Conservation (phyloP, 2,888 invertebrate species). For the Hyposoter dolosus region DNA sequence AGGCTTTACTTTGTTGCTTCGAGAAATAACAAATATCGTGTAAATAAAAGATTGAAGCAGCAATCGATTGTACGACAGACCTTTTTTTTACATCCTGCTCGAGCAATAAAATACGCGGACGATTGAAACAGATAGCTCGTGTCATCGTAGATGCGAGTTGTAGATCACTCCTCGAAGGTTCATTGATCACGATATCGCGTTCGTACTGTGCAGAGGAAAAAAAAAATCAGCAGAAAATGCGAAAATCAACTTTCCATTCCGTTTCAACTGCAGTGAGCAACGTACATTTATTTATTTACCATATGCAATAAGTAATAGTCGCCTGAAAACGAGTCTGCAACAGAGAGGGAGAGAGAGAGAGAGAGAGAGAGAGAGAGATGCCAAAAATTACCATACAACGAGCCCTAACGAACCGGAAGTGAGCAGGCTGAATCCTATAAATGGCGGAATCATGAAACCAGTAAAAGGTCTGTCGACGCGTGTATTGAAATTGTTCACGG, state of each 20-base stretch:
- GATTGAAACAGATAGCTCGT: conserved; percentile 49
- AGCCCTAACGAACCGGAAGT: conserved; percentile 51
- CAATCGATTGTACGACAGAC: conserved; percentile 15
- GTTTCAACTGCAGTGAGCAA: background rate
- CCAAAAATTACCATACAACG: conserved; percentile 41
- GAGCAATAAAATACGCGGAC: conserved; percentile 9
- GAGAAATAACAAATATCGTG: conserved; percentile 14
- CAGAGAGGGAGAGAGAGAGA: background rate
- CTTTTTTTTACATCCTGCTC: conserved; percentile 5
- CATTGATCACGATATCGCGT: conserved; percentile 44
- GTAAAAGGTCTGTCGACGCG: conserved; percentile 18
- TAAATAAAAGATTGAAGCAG: conserved; percentile 4
- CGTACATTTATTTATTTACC: background rate
- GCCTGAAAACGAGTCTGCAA: conserved; percentile 16
- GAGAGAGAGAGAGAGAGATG: background rate
- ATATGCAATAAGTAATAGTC: background rate
- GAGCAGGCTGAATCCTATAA: conserved; percentile 25
- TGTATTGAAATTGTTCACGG: conserved; percentile 59
- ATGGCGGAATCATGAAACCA: conserved; percentile 36
- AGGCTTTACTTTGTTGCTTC: conserved; percentile 6
- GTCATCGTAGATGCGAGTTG: conserved; percentile 27
- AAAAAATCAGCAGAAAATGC: background rate
- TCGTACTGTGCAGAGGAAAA: background rate
- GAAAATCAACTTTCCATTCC: conserved; percentile 5
- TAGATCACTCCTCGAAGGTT: conserved; percentile 50